Conservation (phyloP, 2,113 vertebrate genomes). For the Carettochelys insculpta region DNA sequence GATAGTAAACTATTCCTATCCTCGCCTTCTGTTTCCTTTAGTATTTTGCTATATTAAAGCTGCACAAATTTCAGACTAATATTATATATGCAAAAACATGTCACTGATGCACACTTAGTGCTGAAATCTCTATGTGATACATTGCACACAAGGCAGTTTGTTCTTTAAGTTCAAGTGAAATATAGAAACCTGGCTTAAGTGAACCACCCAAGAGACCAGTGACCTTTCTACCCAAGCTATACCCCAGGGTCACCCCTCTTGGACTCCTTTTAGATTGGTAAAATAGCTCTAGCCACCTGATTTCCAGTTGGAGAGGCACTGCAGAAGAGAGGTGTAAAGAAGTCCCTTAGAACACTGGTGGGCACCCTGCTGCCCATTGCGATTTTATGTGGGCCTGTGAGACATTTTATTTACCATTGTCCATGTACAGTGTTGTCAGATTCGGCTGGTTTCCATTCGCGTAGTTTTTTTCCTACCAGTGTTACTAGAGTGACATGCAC, state of each 20-base stretch:
- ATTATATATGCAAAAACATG: neutral
- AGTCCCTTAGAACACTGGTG: neutral
- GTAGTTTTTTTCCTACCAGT: too few relatives aligned
- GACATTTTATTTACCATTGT: too few relatives aligned
- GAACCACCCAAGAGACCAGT: neutral
- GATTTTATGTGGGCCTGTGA: too few relatives aligned
- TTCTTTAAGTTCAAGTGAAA: neutral
- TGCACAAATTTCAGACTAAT: neutral
- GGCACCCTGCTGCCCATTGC: too few relatives aligned
- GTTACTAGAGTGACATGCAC: too few relatives aligned
- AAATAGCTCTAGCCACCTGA: neutral
- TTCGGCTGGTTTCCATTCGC: too few relatives aligned
- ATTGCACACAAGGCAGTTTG: neutral
- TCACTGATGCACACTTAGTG: neutral
- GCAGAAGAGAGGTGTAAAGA: neutral
- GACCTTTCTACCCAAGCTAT: neutral
- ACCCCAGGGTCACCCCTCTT: neutral
- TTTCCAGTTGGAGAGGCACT: neutral
- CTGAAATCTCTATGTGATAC: neutral
- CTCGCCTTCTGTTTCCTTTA: neutral
- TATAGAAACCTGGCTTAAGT: neutral
- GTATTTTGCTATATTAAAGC: neutral
- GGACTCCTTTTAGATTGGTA: neutral
- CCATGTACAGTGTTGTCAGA: too few relatives aligned
- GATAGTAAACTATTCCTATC: constrained; percentile 25